phyloP scores from a whole-genome alignment of 92 coral and sea anemone species.

The Isaurus tuberculatus region DNA sequence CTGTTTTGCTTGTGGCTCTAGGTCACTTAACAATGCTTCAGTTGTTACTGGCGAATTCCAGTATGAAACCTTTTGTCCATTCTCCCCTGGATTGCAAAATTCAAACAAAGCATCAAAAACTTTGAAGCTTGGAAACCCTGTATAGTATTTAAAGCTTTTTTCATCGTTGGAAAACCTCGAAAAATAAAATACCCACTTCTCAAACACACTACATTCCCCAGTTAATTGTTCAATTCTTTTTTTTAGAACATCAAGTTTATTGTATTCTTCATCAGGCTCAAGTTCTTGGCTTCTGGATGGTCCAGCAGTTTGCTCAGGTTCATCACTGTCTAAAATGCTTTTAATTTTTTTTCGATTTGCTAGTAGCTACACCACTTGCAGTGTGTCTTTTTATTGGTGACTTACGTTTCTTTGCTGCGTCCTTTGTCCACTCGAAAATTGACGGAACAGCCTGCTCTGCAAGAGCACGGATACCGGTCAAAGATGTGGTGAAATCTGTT shows the following conservation, averaged over 20 bases:
- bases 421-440: conserved; percentile 52
- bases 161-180: background rate
- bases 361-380: background rate
- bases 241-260: background rate
- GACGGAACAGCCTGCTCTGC: conserved; percentile 52
- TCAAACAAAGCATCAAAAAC: conserved; percentile 51
- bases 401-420: conserved; percentile 42
- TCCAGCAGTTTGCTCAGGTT: conserved; percentile 24
- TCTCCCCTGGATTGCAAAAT: conserved; percentile 59
- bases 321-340: background rate
- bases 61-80: conserved; percentile 62
- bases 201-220: background rate
- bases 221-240: background rate
- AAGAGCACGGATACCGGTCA: conserved; percentile 43
- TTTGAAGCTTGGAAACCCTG: conserved; percentile 53
- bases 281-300: conserved; percentile 1
- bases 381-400: conserved; percentile 28
- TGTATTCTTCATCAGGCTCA: background rate
- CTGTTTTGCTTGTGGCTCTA: conserved; percentile 14
- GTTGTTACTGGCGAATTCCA: conserved; percentile 59
- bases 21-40: background rate
- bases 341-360: background rate
- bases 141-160: conserved; percentile 20
- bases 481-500: conserved; percentile 40
- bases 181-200: conserved; percentile 1